Base-by-base conservation (phyloP, 2,113 vertebrate genomes). In the Cyanocitta stelleri region DNA sequence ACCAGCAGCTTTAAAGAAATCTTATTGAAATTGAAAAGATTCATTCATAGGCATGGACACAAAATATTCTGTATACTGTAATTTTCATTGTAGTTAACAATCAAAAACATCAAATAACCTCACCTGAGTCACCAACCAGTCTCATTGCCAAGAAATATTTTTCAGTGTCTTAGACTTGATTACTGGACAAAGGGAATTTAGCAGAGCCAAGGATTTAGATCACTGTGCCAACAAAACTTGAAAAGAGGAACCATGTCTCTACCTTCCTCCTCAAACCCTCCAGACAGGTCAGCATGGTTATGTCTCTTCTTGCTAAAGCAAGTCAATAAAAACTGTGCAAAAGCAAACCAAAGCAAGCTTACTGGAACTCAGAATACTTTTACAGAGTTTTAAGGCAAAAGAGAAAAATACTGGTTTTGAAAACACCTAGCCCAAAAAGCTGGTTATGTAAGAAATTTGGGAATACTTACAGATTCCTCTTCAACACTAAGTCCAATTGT, bases 401-500 rank as follows among this genome's bases (percentile, higher is more conserved):
- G 35, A 62, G 16, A 75, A 68, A 89, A 75, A 24, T 3, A 68
- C 8, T 39, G 29, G 0, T 79, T 85, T 79, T 5, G 6, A 72
- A 81, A 89, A 52, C 10, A 91, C 41, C 6, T 44, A 27, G 29
- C 23, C 41, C 32, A 62, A 69, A 81, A 85, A 81, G 13, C 26
- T 46, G 11, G 18, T 58, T 48, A 46, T 24, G 21, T 30, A 64
- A 59, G 54, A 83, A 73, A 66, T 52, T 30, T 71, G 49, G 72
- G 87, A 69, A 66, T 43, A 87, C 98, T 98, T 96, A 99, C 99
- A 96, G 94, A 91, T 54, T 98, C 97, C 35, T 97, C 97, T 85
- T 86, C 80, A 94, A 97, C 85, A 69, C 97, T 96, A 73, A 99
- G 90, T 58, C 82, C 97, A 93, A 99, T 98, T 16, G 99, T 99